Evolutionary conservation across 2,888 invertebrate species (phyloP).

Genomic region (Leptinotarsa haldemani): DNA sequence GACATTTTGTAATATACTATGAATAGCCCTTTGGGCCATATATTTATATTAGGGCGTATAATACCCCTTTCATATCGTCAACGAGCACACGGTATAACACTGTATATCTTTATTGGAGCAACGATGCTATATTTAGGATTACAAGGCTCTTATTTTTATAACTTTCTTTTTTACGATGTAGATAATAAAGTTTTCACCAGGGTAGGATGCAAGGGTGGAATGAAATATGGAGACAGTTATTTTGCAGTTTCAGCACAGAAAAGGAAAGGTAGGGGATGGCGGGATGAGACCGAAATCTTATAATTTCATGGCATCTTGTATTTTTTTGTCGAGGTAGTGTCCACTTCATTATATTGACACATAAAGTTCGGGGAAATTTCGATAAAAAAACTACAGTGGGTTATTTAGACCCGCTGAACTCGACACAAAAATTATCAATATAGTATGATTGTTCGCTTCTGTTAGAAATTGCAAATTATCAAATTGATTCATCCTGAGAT

Average conservation of each 20-base stretch:
- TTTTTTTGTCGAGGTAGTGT: background rate
- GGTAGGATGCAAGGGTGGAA: conserved; percentile 14
- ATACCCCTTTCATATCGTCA: conserved; percentile 22
- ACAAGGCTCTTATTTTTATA: conserved; percentile 32
- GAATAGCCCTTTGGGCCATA: conserved; percentile 17
- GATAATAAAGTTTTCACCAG: conserved; percentile 30
- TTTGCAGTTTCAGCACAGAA: conserved; percentile 1
- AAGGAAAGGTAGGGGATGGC: background rate
- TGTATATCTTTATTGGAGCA: conserved; percentile 16
- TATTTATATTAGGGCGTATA: conserved; percentile 21
- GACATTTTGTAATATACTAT: conserved; percentile 20
- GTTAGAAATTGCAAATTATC: too few relatives aligned
- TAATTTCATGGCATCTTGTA: conserved; percentile 2
- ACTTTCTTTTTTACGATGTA: conserved; percentile 28
- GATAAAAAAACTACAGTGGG: background rate
- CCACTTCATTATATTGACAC: background rate
- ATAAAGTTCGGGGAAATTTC: background rate
- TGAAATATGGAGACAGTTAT: conserved; percentile 16
- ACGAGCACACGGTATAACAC: conserved; percentile 12
- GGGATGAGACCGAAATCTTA: background rate
- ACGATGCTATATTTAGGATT: conserved; percentile 23
- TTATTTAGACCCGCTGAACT: background rate
- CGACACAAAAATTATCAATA: too few relatives aligned
- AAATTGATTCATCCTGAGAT: too few relatives aligned
- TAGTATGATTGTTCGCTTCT: too few relatives aligned